Conservation (phyloP, 2,113 vertebrate species). For the Axis porcinus region DNA sequence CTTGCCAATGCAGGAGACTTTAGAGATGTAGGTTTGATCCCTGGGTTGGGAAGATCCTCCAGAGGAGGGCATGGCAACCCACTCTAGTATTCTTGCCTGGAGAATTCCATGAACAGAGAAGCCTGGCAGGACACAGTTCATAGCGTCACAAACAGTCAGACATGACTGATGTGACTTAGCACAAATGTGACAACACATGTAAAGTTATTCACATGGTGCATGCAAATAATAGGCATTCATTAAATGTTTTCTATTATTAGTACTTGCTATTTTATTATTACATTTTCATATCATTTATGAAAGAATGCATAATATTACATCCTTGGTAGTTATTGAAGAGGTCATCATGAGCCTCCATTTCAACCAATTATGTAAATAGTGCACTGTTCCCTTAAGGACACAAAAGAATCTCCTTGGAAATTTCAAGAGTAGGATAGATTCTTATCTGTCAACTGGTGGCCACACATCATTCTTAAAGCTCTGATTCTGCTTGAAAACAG, state of each 20-base stretch:
- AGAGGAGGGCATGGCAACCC: not conserved
- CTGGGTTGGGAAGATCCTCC: not conserved
- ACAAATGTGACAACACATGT: not conserved
- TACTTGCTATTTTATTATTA: not conserved
- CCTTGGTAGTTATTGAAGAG: not conserved
- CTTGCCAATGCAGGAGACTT: not conserved
- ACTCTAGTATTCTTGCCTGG: not conserved
- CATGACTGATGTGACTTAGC: not conserved
- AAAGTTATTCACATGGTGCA: not conserved
- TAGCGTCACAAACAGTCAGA: not conserved
- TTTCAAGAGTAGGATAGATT: not conserved
- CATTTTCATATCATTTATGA: not conserved
- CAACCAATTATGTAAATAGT: not conserved
- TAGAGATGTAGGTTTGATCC: not conserved
- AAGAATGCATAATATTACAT: not conserved
- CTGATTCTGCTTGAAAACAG: conserved; percentile 2
- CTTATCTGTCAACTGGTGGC: not conserved
- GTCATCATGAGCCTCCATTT: not conserved
- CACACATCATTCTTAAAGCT: not conserved
- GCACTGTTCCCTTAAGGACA: not conserved
- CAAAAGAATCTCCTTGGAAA: not conserved
- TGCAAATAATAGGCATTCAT: not conserved
- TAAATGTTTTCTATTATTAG: not conserved
- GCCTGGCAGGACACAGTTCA: not conserved
- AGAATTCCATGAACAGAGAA: not conserved